A percentile compares a stretch with the other conserved stretches of the same genome.
phyloP scores from a whole-genome alignment of 2,113 vertebrate genomes.

The Onychorhynchus coronatus region DNA sequence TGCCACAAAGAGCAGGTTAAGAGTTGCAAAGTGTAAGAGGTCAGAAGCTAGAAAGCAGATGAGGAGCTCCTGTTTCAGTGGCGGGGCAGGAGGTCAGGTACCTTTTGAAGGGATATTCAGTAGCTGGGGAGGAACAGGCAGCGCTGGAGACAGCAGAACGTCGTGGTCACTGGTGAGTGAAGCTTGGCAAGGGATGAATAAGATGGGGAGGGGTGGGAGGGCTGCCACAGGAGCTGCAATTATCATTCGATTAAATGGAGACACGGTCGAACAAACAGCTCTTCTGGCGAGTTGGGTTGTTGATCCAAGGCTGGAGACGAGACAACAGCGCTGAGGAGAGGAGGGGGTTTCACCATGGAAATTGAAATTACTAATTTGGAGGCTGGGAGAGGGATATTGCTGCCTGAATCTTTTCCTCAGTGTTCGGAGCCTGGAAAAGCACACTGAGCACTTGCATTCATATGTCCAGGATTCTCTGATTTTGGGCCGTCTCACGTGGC shows the following conservation, averaged over 20 bases:
- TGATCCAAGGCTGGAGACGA: background rate
- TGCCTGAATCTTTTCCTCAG: background rate
- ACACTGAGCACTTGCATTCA: background rate
- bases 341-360: background rate
- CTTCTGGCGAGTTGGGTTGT: background rate
- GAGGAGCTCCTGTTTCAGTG: background rate
- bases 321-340: fast-evolving
- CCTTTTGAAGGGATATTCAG: background rate
- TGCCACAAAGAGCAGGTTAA: background rate
- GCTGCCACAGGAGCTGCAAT: slow-evolving; percentile 1
- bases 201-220: background rate
- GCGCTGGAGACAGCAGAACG: background rate
- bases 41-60: background rate
- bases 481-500: background rate
- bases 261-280: background rate
- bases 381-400: background rate
- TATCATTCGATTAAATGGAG: background rate
- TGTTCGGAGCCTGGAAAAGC: background rate
- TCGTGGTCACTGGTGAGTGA: background rate
- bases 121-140: background rate
- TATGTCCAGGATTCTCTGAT: background rate
- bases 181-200: slow-evolving; percentile 33
- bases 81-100: background rate
- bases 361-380: background rate
- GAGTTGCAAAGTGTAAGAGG: background rate